Percentiles rank a stretch among this genome's conserved stretches.
phyloP scores from a whole-genome alignment of 2,113 vertebrate genomes.

The Picathartes gymnocephalus region DNA sequence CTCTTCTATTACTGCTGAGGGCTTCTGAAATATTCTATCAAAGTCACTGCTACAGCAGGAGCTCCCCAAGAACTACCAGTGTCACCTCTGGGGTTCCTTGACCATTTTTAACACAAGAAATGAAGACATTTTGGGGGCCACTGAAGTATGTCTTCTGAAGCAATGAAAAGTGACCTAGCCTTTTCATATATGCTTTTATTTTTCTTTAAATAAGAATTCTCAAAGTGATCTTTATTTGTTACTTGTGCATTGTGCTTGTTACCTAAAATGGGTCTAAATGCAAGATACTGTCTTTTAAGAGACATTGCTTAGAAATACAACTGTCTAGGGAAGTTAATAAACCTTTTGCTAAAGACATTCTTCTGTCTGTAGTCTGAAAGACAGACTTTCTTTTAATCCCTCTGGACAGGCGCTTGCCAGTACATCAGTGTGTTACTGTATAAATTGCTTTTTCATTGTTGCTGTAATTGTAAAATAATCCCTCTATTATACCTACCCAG shows the following conservation, averaged over 20 bases:
- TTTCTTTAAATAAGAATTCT: neutral
- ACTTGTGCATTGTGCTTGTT: neutral
- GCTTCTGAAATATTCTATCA: fast-evolving
- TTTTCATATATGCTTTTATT: neutral
- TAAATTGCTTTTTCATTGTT: slow-evolving; percentile 42
- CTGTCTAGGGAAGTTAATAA: neutral
- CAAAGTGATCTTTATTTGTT: neutral
- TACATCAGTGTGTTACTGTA: neutral
- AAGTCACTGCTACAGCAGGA: neutral
- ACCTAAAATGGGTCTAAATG: neutral
- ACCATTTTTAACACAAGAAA: neutral
- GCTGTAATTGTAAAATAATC: slow-evolving; percentile 44
- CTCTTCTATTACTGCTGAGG: neutral
- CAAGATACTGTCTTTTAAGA: neutral
- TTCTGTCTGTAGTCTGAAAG: neutral
- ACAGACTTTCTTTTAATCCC: slow-evolving; percentile 14
- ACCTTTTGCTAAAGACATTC: neutral
- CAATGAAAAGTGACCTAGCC: neutral
- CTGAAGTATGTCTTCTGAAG: neutral
- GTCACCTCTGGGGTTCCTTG: neutral
- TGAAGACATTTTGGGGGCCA: neutral
- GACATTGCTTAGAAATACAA: neutral
- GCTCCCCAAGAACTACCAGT: neutral
- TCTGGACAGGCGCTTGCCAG: neutral
- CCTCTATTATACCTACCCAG: neutral